These are phyloP conservation scores for Sterna hirundo DNA, from an alignment of 2,113 vertebrate species.

Conservation along the genomic window DNA sequence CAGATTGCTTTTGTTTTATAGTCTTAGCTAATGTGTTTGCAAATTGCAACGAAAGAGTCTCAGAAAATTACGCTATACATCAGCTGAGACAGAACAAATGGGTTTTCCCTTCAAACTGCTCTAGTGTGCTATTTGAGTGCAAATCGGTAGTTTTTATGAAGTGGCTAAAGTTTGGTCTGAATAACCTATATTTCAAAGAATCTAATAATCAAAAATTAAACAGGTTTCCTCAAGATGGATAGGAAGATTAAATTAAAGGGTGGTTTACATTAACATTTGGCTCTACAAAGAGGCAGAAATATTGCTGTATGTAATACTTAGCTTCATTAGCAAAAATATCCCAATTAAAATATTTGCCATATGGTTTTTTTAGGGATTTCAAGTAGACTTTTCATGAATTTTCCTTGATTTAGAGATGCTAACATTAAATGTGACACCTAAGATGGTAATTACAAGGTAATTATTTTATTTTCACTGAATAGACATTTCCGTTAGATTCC, in stretches of 20 bases:
- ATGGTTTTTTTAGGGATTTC: constrained; percentile 18
- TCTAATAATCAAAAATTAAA: constrained; percentile 3
- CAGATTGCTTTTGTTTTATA: constrained; percentile 71
- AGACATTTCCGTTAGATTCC: constrained; percentile 24
- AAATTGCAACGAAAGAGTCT: constrained; percentile 65
- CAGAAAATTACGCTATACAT: constrained; percentile 71
- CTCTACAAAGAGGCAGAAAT: constrained; percentile 10
- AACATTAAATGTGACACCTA: constrained; percentile 12
- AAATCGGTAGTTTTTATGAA: constrained; percentile 35
- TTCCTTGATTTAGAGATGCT: constrained; percentile 52
- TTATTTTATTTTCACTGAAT: constrained; percentile 60
- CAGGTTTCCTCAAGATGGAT: not conserved
- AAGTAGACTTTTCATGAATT: constrained; percentile 44
- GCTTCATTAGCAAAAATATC: constrained; percentile 50
- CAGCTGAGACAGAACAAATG: constrained; percentile 54
- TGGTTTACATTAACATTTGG: not conserved
- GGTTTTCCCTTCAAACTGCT: not conserved
- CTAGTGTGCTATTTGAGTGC: constrained; percentile 9
- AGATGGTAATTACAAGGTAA: constrained; percentile 56
- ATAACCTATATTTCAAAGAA: not conserved
- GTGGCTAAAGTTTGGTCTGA: constrained; percentile 19
- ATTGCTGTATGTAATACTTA: not conserved
- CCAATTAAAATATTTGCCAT: constrained; percentile 64
- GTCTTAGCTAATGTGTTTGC: constrained; percentile 70
- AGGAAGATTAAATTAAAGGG: constrained; percentile 24